Conservation (phyloP, 2,797 vertebrate species). For the Pteronotus mesoamericanus region DNA sequence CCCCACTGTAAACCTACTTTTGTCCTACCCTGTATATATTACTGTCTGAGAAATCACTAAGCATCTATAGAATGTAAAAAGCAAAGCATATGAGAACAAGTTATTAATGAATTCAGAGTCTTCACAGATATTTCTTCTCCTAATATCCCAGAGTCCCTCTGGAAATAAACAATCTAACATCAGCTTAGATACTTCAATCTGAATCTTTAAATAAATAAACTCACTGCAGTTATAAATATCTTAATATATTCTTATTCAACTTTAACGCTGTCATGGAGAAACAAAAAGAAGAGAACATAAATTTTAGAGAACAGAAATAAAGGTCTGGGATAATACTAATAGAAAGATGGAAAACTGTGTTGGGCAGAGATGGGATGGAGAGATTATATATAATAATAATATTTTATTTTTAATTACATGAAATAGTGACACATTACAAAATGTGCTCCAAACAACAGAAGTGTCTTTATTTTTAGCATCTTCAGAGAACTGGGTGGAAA, state of each 20-base stretch:
- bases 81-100: not conserved
- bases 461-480: not conserved
- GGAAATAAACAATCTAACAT: not conserved
- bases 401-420: not conserved
- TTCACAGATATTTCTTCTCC: not conserved
- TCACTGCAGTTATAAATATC: not conserved
- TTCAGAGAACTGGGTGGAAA: not conserved
- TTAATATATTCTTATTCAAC: not conserved
- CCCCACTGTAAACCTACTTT: not conserved
- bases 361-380: not conserved
- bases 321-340: not conserved
- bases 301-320: slow-evolving; percentile 19
- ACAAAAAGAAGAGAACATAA: not conserved
- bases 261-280: not conserved
- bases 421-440: not conserved
- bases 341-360: not conserved
- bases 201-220: not conserved
- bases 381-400: not conserved
- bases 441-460: not conserved
- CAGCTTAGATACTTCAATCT: not conserved
- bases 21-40: not conserved
- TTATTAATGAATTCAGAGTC: not conserved
- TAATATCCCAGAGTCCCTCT: not conserved
- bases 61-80: not conserved
- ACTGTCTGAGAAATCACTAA: not conserved